Evolutionary conservation across 1,140 invertebrate genomes (phyloP).

Genomic region (Zophobas morio): DNA sequence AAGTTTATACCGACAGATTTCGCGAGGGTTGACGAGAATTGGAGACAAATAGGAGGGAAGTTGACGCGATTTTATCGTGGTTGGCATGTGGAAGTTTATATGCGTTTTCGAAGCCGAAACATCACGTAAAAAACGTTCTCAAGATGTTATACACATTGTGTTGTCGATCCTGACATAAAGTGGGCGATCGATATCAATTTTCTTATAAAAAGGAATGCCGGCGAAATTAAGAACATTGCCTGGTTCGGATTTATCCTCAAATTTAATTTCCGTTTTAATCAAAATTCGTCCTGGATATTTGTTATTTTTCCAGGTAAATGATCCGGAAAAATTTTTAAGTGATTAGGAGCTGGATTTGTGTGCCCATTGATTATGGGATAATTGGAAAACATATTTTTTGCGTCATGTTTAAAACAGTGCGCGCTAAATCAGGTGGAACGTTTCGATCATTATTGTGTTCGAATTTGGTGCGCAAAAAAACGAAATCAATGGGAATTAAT

Average conservation of each 20-base stretch:
- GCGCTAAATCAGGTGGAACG: background rate
- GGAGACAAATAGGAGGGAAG: conserved; percentile 14
- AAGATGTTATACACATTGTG: background rate
- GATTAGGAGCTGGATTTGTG: background rate
- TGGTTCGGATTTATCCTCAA: background rate
- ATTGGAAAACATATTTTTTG: background rate
- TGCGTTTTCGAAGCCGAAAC: background rate
- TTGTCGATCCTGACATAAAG: background rate
- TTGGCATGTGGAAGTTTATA: background rate
- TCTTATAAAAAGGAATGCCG: background rate
- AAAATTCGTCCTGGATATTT: background rate
- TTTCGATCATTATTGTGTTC: conserved; percentile 16
- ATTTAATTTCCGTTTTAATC: conserved; percentile 14
- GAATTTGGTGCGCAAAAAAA: background rate
- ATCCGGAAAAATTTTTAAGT: conserved; percentile 12
- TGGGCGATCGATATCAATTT: background rate
- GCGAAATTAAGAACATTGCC: background rate
- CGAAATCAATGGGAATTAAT: conserved; percentile 22
- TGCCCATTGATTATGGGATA: background rate
- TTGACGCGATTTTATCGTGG: background rate
- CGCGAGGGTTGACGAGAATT: conserved; percentile 27
- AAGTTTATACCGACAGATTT: conserved; percentile 31
- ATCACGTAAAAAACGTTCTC: background rate
- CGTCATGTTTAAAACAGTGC: conserved; percentile 2
- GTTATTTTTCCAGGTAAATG: conserved; percentile 6